Evolutionary conservation across 2,797 vertebrate genomes (phyloP).

Genomic region (Emys orbicularis): DNA sequence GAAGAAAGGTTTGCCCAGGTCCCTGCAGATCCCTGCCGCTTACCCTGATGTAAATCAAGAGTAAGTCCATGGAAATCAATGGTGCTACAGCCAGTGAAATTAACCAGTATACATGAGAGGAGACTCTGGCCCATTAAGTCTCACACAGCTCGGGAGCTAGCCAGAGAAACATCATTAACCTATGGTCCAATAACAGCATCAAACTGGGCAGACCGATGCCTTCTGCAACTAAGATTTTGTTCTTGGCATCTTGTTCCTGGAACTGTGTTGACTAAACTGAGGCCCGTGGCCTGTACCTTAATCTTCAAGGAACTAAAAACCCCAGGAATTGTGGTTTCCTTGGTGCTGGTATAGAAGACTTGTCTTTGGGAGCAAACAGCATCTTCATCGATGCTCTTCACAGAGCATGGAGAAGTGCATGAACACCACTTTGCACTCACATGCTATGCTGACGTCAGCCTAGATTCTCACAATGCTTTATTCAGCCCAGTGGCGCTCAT

Average conservation of each 20-base stretch:
- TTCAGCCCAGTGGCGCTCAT: background rate
- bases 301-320: background rate
- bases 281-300: too few species aligned
- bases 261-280: background rate
- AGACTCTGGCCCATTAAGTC: background rate
- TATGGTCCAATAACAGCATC: background rate
- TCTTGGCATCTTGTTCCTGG: background rate
- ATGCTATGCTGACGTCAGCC: background rate
- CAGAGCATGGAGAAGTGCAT: background rate
- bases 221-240: background rate
- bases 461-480: background rate
- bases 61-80: background rate
- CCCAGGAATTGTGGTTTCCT: background rate
- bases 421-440: background rate
- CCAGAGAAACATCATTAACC: background rate
- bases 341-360: background rate
- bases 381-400: background rate
- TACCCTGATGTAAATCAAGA: background rate
- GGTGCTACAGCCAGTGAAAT: background rate
- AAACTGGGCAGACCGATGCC: background rate
- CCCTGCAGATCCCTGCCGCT: background rate
- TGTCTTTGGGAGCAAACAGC: background rate
- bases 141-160: background rate
- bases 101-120: background rate
- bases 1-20: background rate